These are phyloP conservation scores for Cygnus buccinator DNA, from an alignment of 2,113 vertebrate genomes.

Conservation along the genomic window DNA sequence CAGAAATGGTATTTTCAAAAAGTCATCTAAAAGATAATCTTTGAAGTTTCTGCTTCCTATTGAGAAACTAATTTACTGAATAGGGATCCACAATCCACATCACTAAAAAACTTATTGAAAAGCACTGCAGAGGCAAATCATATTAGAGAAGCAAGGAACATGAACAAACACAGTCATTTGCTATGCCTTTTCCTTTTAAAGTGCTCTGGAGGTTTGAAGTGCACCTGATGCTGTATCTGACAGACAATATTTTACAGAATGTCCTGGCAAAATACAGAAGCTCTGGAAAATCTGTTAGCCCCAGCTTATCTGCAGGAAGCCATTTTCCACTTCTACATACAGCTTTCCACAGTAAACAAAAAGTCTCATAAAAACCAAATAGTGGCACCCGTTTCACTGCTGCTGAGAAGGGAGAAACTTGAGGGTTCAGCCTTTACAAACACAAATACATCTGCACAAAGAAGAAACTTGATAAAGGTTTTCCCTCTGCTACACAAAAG, in stretches of 20 bases:
- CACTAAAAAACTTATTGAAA: background rate
- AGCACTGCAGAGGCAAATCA: background rate
- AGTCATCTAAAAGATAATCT: background rate
- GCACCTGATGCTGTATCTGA: background rate
- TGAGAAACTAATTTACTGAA: background rate
- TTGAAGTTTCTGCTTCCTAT: background rate
- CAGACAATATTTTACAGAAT: background rate
- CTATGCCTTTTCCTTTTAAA: background rate
- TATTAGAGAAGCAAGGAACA: background rate
- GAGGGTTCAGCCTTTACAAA: background rate
- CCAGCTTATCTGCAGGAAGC: background rate
- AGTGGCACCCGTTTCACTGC: background rate
- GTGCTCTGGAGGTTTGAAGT: background rate
- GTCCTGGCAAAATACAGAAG: background rate
- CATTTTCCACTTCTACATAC: background rate
- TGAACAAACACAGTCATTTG: background rate
- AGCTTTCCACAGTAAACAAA: background rate
- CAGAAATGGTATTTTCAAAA: background rate
- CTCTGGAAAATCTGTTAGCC: background rate
- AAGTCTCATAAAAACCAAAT: background rate
- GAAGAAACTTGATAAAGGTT: background rate
- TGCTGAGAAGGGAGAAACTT: background rate
- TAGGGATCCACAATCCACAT: background rate
- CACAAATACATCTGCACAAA: background rate
- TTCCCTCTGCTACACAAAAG: background rate